Base-by-base conservation (phyloP, 2,113 vertebrate genomes). In the Amblyopsis rosae region DNA sequence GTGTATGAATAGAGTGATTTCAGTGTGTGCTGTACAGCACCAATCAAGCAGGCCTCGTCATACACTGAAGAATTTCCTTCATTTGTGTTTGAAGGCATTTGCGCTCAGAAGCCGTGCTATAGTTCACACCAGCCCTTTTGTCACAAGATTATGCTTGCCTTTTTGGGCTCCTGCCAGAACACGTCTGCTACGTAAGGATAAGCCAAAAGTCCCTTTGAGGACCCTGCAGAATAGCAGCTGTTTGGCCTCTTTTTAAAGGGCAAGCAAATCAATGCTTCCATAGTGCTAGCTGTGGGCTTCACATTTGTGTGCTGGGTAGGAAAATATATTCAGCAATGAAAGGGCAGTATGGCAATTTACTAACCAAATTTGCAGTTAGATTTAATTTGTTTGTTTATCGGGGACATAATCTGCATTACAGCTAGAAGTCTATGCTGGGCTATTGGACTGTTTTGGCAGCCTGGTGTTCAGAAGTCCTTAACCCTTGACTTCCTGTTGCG, bases 401-500 rank as follows among this genome's bases (percentile, higher is more conserved):
- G 68, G 47, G 16, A 67, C 53, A 48, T 59, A 80, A 81, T 70
- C 70, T 77, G 75, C 67, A 54, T 79, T 51, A 7, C 19, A 17
- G 72, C 60, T 60, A 69, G 58, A 10, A 68, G 48, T 67, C 55
- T 78, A 70, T 69, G 75, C 48, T 57, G 45, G 64, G 19, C 60
- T 61, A 19, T 17, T 53, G 75, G 48, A 69, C 51, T 12, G 65
- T 88, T 88, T 88, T 89, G 82, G 82, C 86, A 82, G 69, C 76
- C 26, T 32, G 80, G 73, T 76, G 67, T 73, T 72, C 55, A 82
- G 57, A 77, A 82, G 83, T 75, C 88, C 85, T 86, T 88, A 85
- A 87, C 89, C 86, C 73, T 70, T 79, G 81, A 84, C 84, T 86
- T 90, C 81, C 91, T 91, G 87, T 78, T 81, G 84, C 57, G 65